Conservation (phyloP, 2,797 vertebrate genomes). For the Lagocephalus sceleratus region DNA sequence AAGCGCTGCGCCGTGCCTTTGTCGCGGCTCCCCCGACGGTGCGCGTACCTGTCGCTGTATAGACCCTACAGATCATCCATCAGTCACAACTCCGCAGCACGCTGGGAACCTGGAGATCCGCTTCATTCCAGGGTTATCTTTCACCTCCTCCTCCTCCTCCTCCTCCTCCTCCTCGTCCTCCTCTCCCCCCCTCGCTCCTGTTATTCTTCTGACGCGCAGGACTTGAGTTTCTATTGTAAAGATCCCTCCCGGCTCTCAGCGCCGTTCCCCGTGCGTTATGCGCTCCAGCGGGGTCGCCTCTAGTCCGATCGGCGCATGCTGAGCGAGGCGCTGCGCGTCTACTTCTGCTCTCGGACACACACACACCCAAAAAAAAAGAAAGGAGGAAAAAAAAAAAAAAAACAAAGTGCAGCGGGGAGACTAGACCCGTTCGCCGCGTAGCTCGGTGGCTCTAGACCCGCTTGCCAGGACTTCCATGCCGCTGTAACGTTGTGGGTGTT, state of each 20-base stretch:
- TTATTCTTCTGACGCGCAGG: conserved; percentile 42
- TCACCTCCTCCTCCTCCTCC: conserved; percentile 51
- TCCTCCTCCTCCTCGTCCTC: conserved; percentile 52
- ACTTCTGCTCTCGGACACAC: conserved; percentile 3
- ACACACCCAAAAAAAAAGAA: background rate
- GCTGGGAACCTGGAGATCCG: conserved; percentile 62
- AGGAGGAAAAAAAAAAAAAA: conserved; percentile 2
- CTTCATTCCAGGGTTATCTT: conserved; percentile 68
- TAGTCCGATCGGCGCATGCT: conserved; percentile 57
- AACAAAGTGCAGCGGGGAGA: conserved; percentile 28
- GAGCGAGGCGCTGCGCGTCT: conserved; percentile 34
- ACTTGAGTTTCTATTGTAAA: conserved; percentile 64
- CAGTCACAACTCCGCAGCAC: conserved; percentile 68
- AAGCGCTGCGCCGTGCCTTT: conserved; percentile 45
- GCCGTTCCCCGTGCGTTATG: conserved; percentile 47
- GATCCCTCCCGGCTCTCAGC: conserved; percentile 55
- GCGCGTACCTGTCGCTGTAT: conserved; percentile 66
- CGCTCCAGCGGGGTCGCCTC: conserved; percentile 39
- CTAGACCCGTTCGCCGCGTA: conserved; percentile 26
- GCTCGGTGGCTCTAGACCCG: conserved; percentile 29
- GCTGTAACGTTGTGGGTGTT: conserved; percentile 7
- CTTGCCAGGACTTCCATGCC: conserved; percentile 41
- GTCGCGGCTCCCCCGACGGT: conserved; percentile 46
- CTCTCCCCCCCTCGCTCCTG: too few species aligned
- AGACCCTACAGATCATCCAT: conserved; percentile 69